These are phyloP conservation scores for Leucophora obtusa DNA, from an alignment of 2,888 invertebrate species.

Conservation along the genomic window DNA sequence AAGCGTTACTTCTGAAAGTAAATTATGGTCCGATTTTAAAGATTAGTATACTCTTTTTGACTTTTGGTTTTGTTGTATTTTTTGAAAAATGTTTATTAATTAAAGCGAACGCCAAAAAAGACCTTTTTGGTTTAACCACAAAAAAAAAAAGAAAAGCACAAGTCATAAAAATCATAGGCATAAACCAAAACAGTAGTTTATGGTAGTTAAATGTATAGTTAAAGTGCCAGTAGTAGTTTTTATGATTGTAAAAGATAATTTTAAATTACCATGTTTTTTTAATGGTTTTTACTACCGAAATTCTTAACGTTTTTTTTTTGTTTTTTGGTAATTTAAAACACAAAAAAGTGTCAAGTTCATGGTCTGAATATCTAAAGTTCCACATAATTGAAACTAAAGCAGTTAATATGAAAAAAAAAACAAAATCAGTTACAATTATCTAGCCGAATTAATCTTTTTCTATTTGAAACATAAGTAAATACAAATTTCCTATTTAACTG, in stretches of 20 bases:
- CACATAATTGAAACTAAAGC: background rate
- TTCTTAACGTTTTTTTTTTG: constrained; percentile 6
- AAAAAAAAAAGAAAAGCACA: constrained; percentile 27
- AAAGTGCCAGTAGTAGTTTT: background rate
- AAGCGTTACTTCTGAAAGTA: constrained; percentile 33
- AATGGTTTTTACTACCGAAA: constrained; percentile 1
- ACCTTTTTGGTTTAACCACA: constrained; percentile 11
- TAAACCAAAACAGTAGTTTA: background rate
- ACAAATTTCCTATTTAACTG: no score
- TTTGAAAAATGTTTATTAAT: constrained; percentile 25
- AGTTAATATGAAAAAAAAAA: background rate
- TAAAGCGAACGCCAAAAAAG: constrained; percentile 33
- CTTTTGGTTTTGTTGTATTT: background rate
- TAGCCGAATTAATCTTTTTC: constrained; percentile 1
- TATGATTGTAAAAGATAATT: constrained; percentile 1
- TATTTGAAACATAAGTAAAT: background rate
- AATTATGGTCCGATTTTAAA: constrained; percentile 34
- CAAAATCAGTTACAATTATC: constrained; percentile 5
- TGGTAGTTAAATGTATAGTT: background rate
- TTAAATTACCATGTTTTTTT: constrained; percentile 2
- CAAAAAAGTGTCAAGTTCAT: constrained; percentile 55
- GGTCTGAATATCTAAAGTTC: constrained; percentile 39
- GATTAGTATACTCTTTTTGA: background rate
- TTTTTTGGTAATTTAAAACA: background rate
- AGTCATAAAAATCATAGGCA: constrained; percentile 35